Conservation (phyloP, 2,113 vertebrate species). For the Aepyceros melampus region DNA sequence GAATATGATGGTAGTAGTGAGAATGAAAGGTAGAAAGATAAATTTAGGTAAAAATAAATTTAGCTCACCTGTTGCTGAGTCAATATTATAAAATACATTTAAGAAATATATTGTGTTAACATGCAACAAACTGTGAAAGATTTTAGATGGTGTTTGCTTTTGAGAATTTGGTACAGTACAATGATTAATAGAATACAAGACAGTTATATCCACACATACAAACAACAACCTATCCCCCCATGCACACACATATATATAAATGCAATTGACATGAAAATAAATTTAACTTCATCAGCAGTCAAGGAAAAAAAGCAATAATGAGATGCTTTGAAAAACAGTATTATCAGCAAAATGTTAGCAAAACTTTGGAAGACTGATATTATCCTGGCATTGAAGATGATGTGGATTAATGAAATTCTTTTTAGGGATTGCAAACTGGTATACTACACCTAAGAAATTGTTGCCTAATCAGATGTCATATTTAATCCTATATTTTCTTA, state of each 20-base stretch:
- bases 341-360: not conserved
- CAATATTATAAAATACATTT: not conserved
- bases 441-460: not conserved
- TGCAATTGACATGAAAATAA: not conserved
- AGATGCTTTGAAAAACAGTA: not conserved
- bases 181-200: not conserved
- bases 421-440: not conserved
- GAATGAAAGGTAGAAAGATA: not conserved
- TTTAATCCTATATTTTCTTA: not conserved
- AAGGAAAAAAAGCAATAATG: not conserved
- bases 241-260: not conserved
- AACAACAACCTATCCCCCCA: not conserved
- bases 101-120: not conserved
- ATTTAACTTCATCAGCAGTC: not conserved
- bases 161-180: not conserved
- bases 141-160: not conserved
- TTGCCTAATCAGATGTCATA: not conserved
- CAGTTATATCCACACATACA: not conserved
- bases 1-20: not conserved
- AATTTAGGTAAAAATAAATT: not conserved
- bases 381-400: not conserved
- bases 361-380: not conserved
- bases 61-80: not conserved
- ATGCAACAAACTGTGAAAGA: not conserved
- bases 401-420: not conserved